Evolutionary conservation across 2,797 vertebrate genomes (phyloP).

Genomic region (Pterois miles): DNA sequence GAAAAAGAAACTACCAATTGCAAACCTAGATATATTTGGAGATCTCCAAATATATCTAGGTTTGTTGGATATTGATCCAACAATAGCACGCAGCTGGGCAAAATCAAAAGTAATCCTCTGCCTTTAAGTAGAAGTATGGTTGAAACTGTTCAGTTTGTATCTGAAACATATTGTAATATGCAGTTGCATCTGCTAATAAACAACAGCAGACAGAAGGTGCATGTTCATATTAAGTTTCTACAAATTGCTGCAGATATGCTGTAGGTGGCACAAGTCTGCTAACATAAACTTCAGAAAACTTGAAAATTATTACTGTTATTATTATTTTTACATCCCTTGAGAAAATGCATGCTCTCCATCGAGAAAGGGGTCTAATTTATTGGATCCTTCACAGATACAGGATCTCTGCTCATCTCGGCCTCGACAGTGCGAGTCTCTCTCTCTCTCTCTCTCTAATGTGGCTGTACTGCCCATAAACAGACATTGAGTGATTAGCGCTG

Average conservation of each 20-base stretch:
- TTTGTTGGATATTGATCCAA: no score
- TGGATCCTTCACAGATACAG: slow-evolving; percentile 61
- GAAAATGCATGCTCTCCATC: slow-evolving; percentile 17
- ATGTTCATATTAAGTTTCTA: neutral
- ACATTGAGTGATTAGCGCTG: slow-evolving; percentile 82
- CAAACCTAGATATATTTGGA: neutral
- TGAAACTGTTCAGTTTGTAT: neutral
- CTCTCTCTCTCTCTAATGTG: slow-evolving; percentile 53
- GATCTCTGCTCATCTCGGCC: slow-evolving; percentile 66
- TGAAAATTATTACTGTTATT: neutral
- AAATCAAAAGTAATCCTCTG: neutral
- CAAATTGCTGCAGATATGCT: neutral
- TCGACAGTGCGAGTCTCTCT: slow-evolving; percentile 59
- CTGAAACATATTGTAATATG: neutral
- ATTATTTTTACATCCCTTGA: slow-evolving; percentile 19
- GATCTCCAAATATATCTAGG: no score
- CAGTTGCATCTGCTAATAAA: neutral
- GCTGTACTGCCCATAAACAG: slow-evolving; percentile 81
- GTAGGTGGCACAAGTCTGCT: neutral
- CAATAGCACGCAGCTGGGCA: neutral
- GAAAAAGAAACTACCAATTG: neutral
- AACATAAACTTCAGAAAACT: neutral
- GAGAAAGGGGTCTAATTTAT: slow-evolving; percentile 55
- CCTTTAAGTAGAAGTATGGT: neutral
- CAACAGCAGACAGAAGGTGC: neutral